Evolutionary conservation across 2,113 vertebrate species (phyloP).

Genomic region (Porphyrio hochstetteri): DNA sequence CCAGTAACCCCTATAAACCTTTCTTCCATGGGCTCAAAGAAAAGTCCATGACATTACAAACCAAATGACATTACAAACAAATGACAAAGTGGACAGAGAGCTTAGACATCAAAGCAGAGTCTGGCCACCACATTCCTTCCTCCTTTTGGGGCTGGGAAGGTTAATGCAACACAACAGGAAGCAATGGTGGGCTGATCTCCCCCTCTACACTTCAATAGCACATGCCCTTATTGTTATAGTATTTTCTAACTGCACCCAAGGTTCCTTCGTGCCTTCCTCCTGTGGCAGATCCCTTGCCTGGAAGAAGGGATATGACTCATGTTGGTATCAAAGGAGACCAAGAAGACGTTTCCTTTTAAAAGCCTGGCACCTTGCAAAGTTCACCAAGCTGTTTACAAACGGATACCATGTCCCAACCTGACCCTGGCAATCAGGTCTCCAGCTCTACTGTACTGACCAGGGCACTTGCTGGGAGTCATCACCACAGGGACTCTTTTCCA

Average conservation of each 20-base stretch:
- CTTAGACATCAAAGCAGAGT: not conserved
- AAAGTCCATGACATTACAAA: not conserved
- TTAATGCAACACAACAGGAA: fast-evolving
- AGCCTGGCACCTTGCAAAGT: not conserved
- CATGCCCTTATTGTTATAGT: not conserved
- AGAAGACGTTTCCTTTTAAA: not conserved
- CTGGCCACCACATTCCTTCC: not conserved
- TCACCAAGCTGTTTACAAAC: not conserved
- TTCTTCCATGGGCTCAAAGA: not conserved
- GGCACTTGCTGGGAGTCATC: not conserved
- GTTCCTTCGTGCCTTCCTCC: not conserved
- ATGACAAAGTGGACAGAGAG: fast-evolving
- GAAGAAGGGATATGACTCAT: not conserved
- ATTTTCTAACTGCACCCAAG: not conserved
- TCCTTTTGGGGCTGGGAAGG: not conserved
- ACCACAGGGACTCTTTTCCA: not conserved
- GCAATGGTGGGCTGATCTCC: not conserved
- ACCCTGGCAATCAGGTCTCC: not conserved
- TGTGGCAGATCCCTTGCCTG: not conserved
- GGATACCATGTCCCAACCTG: not conserved
- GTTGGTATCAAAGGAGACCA: not conserved
- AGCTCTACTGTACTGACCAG: not conserved
- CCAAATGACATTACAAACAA: not conserved
- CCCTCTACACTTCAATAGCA: not conserved
- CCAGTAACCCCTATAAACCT: not conserved